Evolutionary conservation across 2,113 vertebrate genomes (phyloP).

Genomic region (Aphyosemion australe): DNA sequence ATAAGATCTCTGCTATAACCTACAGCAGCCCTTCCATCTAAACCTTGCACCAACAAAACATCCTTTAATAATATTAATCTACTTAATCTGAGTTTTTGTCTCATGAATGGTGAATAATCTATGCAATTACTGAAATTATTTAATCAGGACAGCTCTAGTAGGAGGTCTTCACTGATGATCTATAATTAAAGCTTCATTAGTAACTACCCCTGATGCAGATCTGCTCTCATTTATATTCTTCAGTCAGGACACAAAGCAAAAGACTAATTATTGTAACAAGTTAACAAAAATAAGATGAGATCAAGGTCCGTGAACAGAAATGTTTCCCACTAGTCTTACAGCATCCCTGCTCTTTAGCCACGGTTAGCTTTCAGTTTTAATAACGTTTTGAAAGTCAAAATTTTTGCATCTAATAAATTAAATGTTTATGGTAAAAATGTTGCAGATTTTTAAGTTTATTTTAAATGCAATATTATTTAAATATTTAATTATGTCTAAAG

Average conservation of each 20-base stretch:
- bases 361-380: too few species aligned
- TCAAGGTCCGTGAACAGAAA: too few species aligned
- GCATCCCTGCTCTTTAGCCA: too few species aligned
- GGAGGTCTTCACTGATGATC: not conserved
- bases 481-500: too few species aligned
- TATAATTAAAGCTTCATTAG: not conserved
- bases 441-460: too few species aligned
- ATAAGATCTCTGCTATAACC: not conserved
- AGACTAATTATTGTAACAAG: not conserved
- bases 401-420: too few species aligned
- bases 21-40: not conserved
- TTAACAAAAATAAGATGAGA: not conserved
- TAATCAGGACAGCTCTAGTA: not conserved
- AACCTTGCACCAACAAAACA: not conserved
- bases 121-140: conserved; percentile 1
- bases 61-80: not conserved
- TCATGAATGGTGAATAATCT: not conserved
- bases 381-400: too few species aligned
- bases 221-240: not conserved
- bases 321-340: too few species aligned
- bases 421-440: too few species aligned
- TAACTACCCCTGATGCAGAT: not conserved
- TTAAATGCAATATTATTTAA: too few species aligned
- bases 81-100: not conserved
- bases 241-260: not conserved